Percentiles rank a stretch among this genome's conserved stretches.
These are phyloP conservation scores for Ctenicera cuprea DNA, from an alignment of 2,888 invertebrate genomes.

Conservation along the genomic window DNA sequence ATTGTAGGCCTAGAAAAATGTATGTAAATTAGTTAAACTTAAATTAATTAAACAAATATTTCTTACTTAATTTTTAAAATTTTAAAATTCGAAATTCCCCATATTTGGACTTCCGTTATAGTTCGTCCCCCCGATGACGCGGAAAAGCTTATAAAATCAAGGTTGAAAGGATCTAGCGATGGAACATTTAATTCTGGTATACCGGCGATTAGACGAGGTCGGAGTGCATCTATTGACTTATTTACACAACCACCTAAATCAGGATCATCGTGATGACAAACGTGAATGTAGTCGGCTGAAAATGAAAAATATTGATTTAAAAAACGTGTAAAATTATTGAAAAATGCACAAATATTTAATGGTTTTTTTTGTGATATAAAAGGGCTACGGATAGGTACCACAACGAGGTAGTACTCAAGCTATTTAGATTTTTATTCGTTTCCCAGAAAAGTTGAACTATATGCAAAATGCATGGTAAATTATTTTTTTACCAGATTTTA, in stretches of 20 bases:
- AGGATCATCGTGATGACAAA: not conserved
- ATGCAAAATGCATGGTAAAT: no score
- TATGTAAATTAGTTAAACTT: no score
- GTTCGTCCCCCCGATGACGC: slow-evolving; percentile 72
- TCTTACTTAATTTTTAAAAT: slow-evolving; percentile 76
- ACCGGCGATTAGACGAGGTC: slow-evolving; percentile 8
- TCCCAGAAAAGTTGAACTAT: no score
- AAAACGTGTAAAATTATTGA: no score
- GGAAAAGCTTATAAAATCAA: slow-evolving; percentile 75
- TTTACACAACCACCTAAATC: slow-evolving; percentile 24
- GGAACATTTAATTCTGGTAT: slow-evolving; percentile 37
- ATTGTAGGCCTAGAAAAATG: slow-evolving; percentile 28
- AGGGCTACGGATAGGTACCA: no score
- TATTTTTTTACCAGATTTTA: no score
- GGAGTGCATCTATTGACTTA: slow-evolving; percentile 11
- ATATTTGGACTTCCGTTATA: slow-evolving; percentile 68
- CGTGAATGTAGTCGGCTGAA: slow-evolving; percentile 32
- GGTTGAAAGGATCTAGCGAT: slow-evolving; percentile 47
- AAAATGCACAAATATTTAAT: no score
- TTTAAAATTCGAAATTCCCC: slow-evolving; percentile 78
- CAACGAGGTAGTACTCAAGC: no score
- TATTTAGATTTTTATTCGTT: no score
- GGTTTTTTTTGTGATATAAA: no score
- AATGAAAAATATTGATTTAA: not conserved
- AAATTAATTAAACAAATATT: no score